phyloP scores from a whole-genome alignment of 2,797 vertebrate genomes.

The Pogoniulus pusillus region DNA sequence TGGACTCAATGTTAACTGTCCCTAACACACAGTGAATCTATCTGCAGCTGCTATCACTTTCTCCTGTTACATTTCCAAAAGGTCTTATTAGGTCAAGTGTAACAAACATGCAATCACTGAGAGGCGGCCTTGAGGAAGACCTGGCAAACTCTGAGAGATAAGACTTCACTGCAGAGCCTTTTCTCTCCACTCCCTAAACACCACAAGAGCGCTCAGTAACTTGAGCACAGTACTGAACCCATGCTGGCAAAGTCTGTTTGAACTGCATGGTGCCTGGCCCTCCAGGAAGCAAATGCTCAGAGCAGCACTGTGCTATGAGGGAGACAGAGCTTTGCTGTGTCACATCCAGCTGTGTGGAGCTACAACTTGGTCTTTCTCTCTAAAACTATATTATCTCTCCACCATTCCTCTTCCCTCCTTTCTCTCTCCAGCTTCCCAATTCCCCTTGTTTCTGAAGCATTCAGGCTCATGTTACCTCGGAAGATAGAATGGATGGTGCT shows the following conservation, averaged over 20 bases:
- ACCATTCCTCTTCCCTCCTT: not conserved
- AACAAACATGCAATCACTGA: not conserved
- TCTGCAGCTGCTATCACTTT: not conserved
- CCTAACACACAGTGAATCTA: not conserved
- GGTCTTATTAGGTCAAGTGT: not conserved
- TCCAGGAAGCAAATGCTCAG: not conserved
- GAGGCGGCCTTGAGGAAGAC: not conserved
- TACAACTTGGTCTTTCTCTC: not conserved
- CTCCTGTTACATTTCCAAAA: not conserved
- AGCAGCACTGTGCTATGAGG: not conserved
- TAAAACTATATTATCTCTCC: not conserved
- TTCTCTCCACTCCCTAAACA: not conserved
- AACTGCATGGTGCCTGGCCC: not conserved
- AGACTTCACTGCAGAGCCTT: not conserved
- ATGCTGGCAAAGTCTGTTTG: not conserved
- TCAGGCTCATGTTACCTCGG: not conserved
- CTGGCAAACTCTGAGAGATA: not conserved
- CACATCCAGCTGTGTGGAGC: not conserved
- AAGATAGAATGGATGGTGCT: not conserved
- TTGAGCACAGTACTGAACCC: not conserved
- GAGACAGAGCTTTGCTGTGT: not conserved
- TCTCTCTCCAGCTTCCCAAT: not conserved
- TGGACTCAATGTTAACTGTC: not conserved
- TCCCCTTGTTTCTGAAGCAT: not conserved
- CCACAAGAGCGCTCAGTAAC: not conserved